phyloP scores from a whole-genome alignment of 2,888 invertebrate species.

The Sussaba pulchella region DNA sequence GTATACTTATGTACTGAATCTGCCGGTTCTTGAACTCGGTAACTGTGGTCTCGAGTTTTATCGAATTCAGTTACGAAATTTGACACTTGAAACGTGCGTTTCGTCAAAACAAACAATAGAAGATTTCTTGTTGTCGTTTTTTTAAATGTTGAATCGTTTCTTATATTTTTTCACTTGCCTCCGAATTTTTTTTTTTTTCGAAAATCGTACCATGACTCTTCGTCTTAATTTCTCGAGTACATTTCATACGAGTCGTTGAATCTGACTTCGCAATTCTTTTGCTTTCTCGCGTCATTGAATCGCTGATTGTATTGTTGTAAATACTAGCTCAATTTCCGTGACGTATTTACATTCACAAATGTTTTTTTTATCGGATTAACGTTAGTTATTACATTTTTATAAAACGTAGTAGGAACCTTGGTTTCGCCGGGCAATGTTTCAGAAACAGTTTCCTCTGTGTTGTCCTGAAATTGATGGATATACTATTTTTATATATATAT shows the following conservation, averaged over 20 bases:
- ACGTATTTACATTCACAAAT: conserved; percentile 80
- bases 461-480: conserved; percentile 56
- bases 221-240: conserved; percentile 32
- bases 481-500: conserved; percentile 48
- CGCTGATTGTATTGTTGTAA: conserved; percentile 82
- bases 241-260: conserved; percentile 65
- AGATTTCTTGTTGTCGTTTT: conserved; percentile 52
- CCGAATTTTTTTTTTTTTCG: conserved; percentile 55
- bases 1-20: conserved; percentile 83
- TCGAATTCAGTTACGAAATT: conserved; percentile 72
- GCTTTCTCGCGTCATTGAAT: conserved; percentile 76
- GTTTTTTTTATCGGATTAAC: conserved; percentile 78
- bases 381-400: conserved; percentile 81
- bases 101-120: conserved; percentile 70
- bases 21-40: conserved; percentile 75
- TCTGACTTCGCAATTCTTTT: conserved; percentile 46
- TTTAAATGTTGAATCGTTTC: no score
- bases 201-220: conserved; percentile 18
- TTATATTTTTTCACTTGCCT: conserved; percentile 17
- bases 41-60: conserved; percentile 79
- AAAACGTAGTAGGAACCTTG: conserved; percentile 87
- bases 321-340: conserved; percentile 80
- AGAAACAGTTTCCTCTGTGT: conserved; percentile 81
- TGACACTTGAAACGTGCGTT: conserved; percentile 57
- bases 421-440: conserved; percentile 86